Evolutionary conservation across 2,797 vertebrate genomes (phyloP).

Genomic region (Lagothrix lagotricha): DNA sequence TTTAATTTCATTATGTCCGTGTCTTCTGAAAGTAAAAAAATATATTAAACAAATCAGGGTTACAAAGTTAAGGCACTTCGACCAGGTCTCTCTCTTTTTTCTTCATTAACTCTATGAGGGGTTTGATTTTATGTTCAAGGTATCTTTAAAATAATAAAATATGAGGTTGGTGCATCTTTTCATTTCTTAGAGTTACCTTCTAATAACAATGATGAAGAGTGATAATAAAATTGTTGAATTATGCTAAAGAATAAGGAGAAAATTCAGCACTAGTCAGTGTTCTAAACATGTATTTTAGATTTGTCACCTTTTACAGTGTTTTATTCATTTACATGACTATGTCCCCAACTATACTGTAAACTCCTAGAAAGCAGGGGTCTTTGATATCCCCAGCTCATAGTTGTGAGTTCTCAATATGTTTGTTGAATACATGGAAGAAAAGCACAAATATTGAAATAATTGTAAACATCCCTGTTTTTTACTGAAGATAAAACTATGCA

Average conservation of each 20-base stretch:
- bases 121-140: background rate
- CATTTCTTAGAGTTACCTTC: background rate
- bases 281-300: background rate
- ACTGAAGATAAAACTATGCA: background rate
- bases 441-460: background rate
- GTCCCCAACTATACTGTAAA: background rate
- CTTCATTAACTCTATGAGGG: background rate
- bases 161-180: background rate
- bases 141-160: background rate
- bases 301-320: background rate
- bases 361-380: background rate
- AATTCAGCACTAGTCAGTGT: background rate
- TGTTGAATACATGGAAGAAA: background rate
- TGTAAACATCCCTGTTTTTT: background rate
- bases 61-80: background rate
- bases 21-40: background rate
- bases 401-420: background rate
- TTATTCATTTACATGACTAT: background rate
- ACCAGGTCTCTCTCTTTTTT: background rate
- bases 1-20: background rate
- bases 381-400: background rate
- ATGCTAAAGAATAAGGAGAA: background rate
- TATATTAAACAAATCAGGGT: background rate
- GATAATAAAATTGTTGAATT: background rate
- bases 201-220: background rate